Base-by-base conservation (phyloP, 2,888 invertebrate genomes). In the Horisme vitalbata region DNA sequence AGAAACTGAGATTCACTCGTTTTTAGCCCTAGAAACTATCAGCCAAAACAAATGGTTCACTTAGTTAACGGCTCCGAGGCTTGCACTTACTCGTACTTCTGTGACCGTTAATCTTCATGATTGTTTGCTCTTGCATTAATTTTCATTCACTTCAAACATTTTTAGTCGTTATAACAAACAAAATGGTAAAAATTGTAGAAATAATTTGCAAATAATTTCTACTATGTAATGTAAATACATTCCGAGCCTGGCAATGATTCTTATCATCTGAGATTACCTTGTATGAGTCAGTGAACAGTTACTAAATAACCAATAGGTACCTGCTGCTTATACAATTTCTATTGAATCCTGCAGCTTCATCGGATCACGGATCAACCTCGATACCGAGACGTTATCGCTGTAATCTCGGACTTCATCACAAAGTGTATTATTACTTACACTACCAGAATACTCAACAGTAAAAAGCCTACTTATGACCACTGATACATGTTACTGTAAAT, bases 401-500 rank as follows among this genome's bases (percentile, higher is more conserved):
- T 47, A 62, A 65, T 54, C 56, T 61, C 59, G 43, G 52, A 51
- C 55, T 65, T 61, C 55, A 64, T 54, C 55, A 57, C 60, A 53
- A 48, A 53, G 47, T 60, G 52, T 67, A 60, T 65, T 63, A 70
- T 68, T 69, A n/a, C n/a, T n/a, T n/a, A 52, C 43, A 52, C 41
- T 55, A 63, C 57, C 46, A 55, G 55, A 55, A 63, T 65, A 65
- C 65, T 69, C 63, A 66, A 57, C 65, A 63, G 52, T 69, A 74
- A 71, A 71, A 68, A 66, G 63, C 59, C 56, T 63, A 71, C 64
- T 72, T 77, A 75, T 71, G 71, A 71, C 70, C 57, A 70, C 66
- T 71, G 72, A 75, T 77, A 76, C 65, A 71, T 75, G 68, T 79
- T 79, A 78, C 78, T 70, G 76, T 76, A 78, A 76, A 80, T 80